A percentile compares a stretch with the other conserved stretches of the same genome.
Conservation (phyloP, 1,140 invertebrate species). For the Zaprionus africanus region DNA sequence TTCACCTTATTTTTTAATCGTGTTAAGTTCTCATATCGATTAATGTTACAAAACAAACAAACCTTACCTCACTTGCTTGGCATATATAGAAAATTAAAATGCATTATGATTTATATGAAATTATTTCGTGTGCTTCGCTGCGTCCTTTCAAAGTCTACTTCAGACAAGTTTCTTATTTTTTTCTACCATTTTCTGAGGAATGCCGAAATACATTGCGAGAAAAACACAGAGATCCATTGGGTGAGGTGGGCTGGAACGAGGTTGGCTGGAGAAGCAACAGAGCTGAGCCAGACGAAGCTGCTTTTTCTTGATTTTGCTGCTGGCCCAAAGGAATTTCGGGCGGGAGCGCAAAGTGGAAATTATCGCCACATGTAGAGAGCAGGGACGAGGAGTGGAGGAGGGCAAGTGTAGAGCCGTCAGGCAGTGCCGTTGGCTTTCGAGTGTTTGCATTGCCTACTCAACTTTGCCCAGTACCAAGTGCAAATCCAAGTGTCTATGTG, state of each 20-base stretch:
- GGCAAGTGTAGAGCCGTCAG: slow-evolving; percentile 32
- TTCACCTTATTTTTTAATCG: not conserved
- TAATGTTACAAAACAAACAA: not conserved
- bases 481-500: slow-evolving; percentile 63
- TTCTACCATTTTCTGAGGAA: slow-evolving; percentile 15
- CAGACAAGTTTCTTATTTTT: slow-evolving; percentile 26
- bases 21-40: not conserved
- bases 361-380: slow-evolving; percentile 56
- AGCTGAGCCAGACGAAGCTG: slow-evolving; percentile 43
- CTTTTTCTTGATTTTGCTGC: slow-evolving; percentile 48
- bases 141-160: slow-evolving; percentile 53
- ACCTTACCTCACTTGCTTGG: not conserved
- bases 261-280: not conserved
- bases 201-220: slow-evolving; percentile 20
- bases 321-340: slow-evolving; percentile 51
- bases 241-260: slow-evolving; percentile 1
- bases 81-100: slow-evolving; percentile 39
- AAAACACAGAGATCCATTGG: slow-evolving; percentile 41
- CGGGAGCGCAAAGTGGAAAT: slow-evolving; percentile 70
- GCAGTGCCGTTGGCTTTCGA: slow-evolving; percentile 48
- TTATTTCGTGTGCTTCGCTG: slow-evolving; percentile 67
- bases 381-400: slow-evolving; percentile 18
- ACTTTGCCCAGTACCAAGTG: slow-evolving; percentile 57
- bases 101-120: slow-evolving; percentile 59
- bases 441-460: slow-evolving; percentile 73